Base-by-base conservation (phyloP, 35 echinoderm and acorn worm species). In the Apostichopus japonicus region DNA sequence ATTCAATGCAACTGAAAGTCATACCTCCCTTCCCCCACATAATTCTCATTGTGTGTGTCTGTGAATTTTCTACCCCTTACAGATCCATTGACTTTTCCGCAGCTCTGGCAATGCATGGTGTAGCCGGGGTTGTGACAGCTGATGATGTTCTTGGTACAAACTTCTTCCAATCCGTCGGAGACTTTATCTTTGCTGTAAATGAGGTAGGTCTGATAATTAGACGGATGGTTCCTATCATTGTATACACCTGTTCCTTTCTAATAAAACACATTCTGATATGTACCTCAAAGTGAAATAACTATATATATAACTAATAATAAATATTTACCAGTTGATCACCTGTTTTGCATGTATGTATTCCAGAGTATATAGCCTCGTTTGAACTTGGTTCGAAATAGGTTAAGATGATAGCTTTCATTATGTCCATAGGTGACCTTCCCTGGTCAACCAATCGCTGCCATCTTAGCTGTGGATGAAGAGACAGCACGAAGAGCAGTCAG, bases 131-230 rank as follows among this genome's bases (percentile, higher is more conserved):
- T 57, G 92, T 98, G 1, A 77, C 77, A 53, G 79, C 76, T 10
- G 51, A 24, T 21, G 97, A 98, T 83, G 95, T 98, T 5, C 93
- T 94, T 7, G 97, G 93, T 23, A 71, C 54, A 7, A 98, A 98
- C 91, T 84, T 84, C 16, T 55, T 84, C n/a, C 5, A 84, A 58
- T 21, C 8, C 9, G 8, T 23, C 17, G 54, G 53, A 57, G 81
- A 84, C 23, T 84, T 15, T 84, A 57, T 84, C 16, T 84, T 57
- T 84, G 81, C 81, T 54, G 54, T 23, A 10, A 54, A 58, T 84
- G 81, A 84, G 51, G 81, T 84, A 84, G 8, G 78, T 24, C 24
- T 53, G 78, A 33, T 53, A 80, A 61, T 44, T 44, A 44, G 33
- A 44, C 33, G 33, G 33, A 44, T 44, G 4, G 33, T 44, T 44